Evolutionary conservation across 2,888 invertebrate genomes (phyloP).

Genomic region (Carterocephalus palaemon): DNA sequence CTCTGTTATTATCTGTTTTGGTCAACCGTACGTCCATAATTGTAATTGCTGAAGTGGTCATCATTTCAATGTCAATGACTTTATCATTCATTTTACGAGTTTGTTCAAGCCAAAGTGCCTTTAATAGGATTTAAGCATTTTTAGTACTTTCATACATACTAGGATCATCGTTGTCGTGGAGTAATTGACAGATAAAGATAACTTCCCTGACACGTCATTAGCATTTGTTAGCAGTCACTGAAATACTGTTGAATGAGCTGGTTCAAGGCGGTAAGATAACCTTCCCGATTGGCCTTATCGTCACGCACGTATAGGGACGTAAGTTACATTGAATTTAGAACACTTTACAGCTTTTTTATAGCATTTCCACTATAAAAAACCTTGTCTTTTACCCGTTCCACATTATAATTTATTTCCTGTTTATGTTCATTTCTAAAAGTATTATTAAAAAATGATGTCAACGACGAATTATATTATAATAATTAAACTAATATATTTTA

Average conservation of each 20-base stretch:
- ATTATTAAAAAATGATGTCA: neutral
- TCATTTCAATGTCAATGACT: too few relatives aligned
- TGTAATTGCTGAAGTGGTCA: too few relatives aligned
- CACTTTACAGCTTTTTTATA: constrained; percentile 33
- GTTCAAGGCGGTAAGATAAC: constrained; percentile 71
- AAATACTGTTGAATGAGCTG: constrained; percentile 56
- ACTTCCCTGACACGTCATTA: constrained; percentile 49
- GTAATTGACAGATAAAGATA: constrained; percentile 42
- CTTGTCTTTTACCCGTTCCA: constrained; percentile 30
- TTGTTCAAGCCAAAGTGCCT: neutral
- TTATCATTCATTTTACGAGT: neutral
- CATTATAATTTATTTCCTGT: constrained; percentile 31
- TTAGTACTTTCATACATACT: neutral
- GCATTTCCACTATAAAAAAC: constrained; percentile 26
- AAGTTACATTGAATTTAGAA: constrained; percentile 49
- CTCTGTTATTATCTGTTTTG: too few relatives aligned
- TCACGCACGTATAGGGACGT: constrained; percentile 49
- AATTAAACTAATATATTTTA: neutral
- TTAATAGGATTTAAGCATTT: neutral
- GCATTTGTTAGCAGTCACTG: constrained; percentile 53
- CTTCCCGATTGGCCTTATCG: constrained; percentile 67
- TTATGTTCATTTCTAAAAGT: constrained; percentile 3
- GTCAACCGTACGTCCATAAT: too few relatives aligned
- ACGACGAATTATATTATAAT: too few relatives aligned
- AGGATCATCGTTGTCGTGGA: constrained; percentile 3